These are phyloP conservation scores for Apocheima hispidaria DNA, from an alignment of 2,888 invertebrate genomes.

Conservation along the genomic window DNA sequence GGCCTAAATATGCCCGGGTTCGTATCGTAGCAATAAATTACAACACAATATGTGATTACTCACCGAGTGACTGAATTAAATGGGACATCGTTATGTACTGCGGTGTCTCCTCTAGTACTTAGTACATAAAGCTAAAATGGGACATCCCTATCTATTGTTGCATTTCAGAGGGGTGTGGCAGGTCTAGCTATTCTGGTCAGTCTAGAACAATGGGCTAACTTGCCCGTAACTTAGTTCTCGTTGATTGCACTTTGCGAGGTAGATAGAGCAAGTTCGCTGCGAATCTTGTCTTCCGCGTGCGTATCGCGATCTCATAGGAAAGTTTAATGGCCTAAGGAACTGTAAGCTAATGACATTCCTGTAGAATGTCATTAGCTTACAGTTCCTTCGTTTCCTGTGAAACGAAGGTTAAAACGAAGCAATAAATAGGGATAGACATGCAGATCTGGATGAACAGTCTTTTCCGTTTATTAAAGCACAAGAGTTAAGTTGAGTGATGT, in stretches of 20 bases:
- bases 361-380: slow-evolving; percentile 15
- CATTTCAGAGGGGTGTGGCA: slow-evolving; percentile 43
- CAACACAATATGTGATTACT: too few species aligned
- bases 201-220: slow-evolving; percentile 68
- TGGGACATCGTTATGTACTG: too few species aligned
- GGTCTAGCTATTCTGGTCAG: slow-evolving; percentile 51
- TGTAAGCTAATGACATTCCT: slow-evolving; percentile 8
- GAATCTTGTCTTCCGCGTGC: slow-evolving; percentile 49
- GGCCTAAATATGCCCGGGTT: too few species aligned
- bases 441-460: slow-evolving; percentile 16
- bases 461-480: background rate
- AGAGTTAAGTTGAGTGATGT: background rate
- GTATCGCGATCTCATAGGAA: slow-evolving; percentile 43
- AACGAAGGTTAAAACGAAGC: slow-evolving; percentile 19
- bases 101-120: too few species aligned
- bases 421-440: slow-evolving; percentile 15
- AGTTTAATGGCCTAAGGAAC: slow-evolving; percentile 57
- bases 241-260: slow-evolving; percentile 79
- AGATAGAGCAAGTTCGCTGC: slow-evolving; percentile 64
- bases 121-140: too few species aligned
- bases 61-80: too few species aligned
- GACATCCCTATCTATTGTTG: slow-evolving; percentile 32
- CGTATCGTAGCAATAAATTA: too few species aligned
- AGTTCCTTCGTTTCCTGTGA: slow-evolving; percentile 30
- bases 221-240: slow-evolving; percentile 61